Evolutionary conservation across 1,140 invertebrate genomes (phyloP).

Genomic region (Papilio polytes): DNA sequence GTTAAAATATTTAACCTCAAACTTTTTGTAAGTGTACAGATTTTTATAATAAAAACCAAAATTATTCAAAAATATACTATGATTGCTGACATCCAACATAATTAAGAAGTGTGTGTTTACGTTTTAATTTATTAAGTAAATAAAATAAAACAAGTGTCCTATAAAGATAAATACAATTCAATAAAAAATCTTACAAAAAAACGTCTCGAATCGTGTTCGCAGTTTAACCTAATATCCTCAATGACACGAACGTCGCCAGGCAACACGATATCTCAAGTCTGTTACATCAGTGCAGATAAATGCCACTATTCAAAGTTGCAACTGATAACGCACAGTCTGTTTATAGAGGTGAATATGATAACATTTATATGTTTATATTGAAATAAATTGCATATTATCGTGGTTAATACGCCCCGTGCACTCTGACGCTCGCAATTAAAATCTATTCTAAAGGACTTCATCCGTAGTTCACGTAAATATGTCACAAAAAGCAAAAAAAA

Average conservation of each 20-base stretch:
- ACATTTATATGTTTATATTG: constrained; percentile 50
- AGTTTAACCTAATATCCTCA: constrained; percentile 20
- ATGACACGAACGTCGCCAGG: constrained; percentile 42
- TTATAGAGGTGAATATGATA: constrained; percentile 49
- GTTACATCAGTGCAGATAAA: constrained; percentile 42
- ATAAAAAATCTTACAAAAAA: not conserved
- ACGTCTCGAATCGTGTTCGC: not conserved
- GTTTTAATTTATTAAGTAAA: too few relatives aligned
- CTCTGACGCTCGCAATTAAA: constrained; percentile 10
- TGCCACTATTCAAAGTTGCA: constrained; percentile 53
- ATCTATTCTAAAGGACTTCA: constrained; percentile 18
- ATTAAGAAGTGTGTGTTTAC: too few relatives aligned
- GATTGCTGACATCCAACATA: too few relatives aligned
- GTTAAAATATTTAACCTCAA: too few relatives aligned
- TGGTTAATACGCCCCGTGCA: not conserved
- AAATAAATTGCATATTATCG: constrained; percentile 43
- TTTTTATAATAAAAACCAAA: too few relatives aligned
- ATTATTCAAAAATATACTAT: too few relatives aligned
- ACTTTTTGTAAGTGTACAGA: too few relatives aligned
- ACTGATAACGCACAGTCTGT: constrained; percentile 50
- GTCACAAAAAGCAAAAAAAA: too few relatives aligned
- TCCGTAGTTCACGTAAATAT: too few relatives aligned
- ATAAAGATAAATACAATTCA: too few relatives aligned
- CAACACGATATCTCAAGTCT: constrained; percentile 40
- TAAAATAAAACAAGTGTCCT: too few relatives aligned